A percentile compares a stretch with the other conserved stretches of the same genome.
phyloP scores from a whole-genome alignment of 2,888 invertebrate species.

The Boloria selene region DNA sequence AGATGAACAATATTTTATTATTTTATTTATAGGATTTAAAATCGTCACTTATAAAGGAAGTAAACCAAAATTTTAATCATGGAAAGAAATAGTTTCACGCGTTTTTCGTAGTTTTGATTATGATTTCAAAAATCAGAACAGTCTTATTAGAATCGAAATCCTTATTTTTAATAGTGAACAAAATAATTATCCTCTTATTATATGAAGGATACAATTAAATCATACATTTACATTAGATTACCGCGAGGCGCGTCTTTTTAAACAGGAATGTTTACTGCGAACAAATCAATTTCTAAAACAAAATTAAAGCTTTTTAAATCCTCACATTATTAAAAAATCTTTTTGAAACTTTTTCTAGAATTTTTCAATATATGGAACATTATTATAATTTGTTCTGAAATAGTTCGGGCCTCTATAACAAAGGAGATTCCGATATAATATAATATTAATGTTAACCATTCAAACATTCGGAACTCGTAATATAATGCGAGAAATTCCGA shows the following conservation, averaged over 20 bases:
- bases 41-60: not conserved
- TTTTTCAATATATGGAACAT: constrained; percentile 1
- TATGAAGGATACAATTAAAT: constrained; percentile 29
- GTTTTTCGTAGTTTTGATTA: constrained; percentile 37
- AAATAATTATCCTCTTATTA: constrained; percentile 27
- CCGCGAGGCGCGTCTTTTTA: constrained; percentile 41
- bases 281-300: constrained; percentile 38
- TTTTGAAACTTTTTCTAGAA: not conserved
- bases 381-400: not conserved
- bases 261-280: constrained; percentile 43
- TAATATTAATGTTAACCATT: constrained; percentile 18
- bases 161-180: constrained; percentile 35
- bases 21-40: not conserved
- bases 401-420: not conserved
- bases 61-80: not conserved
- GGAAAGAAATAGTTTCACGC: not conserved
- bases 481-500: constrained; percentile 42
- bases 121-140: constrained; percentile 52
- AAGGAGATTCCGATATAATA: constrained; percentile 21
- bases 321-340: constrained; percentile 32
- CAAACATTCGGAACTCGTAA: constrained; percentile 34
- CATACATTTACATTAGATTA: constrained; percentile 33
- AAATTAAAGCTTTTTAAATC: constrained; percentile 45
- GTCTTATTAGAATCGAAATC: constrained; percentile 61
- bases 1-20: not conserved